Evolutionary conservation across 2,888 invertebrate species (phyloP).

Genomic region (Chalcis sispes): DNA sequence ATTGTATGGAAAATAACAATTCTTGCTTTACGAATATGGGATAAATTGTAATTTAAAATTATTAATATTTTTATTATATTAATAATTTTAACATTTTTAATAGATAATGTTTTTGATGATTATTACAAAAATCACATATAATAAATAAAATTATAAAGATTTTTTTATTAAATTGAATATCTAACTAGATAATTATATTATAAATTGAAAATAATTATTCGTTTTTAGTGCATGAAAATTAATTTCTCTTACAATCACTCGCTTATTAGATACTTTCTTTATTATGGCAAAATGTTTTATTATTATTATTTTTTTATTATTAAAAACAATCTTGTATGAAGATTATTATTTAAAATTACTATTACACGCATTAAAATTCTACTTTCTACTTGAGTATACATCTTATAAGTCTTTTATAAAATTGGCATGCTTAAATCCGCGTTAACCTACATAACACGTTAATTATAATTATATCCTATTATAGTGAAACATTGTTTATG

Average conservation of each 20-base stretch:
- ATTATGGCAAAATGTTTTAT: constrained; percentile 41
- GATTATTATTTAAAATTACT: constrained; percentile 19
- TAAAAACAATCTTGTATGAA: constrained; percentile 16
- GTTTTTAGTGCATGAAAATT: constrained; percentile 33
- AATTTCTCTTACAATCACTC: constrained; percentile 21
- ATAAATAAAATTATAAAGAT: constrained; percentile 3
- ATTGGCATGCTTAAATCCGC: constrained; percentile 30
- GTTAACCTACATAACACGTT: constrained; percentile 48
- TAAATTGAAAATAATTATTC: constrained; percentile 30
- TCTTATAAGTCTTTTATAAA: constrained; percentile 47
- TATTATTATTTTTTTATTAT: neutral
- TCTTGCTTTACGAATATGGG: constrained; percentile 10
- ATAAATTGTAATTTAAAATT: neutral
- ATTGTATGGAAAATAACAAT: constrained; percentile 27
- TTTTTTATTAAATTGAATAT: constrained; percentile 2
- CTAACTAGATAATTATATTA: constrained; percentile 30
- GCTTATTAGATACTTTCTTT: constrained; percentile 46
- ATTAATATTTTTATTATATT: neutral
- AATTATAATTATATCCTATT: constrained; percentile 30
- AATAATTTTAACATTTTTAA: neutral
- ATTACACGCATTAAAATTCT: constrained; percentile 10
- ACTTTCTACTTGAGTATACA: constrained; percentile 26
- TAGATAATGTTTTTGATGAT: neutral
- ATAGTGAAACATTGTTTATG: constrained; percentile 24
- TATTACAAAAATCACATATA: neutral